Evolutionary conservation across 2,797 vertebrate species (phyloP), one percentile per base, ranked within the genome.

Genomic region (Catamblyrhynchus diadema): DNA sequence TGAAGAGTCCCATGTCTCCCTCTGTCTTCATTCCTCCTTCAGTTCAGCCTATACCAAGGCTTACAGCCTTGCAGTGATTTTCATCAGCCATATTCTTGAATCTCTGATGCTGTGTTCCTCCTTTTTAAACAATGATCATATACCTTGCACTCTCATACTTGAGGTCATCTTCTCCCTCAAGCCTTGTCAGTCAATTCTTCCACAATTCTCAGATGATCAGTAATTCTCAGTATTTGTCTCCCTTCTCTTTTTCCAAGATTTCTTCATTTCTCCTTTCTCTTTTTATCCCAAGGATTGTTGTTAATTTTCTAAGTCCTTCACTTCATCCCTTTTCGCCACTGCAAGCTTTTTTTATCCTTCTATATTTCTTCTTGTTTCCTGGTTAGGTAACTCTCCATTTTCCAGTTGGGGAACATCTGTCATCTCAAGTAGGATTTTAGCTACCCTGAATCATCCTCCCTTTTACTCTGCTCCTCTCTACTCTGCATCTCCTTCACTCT

Each of bases 381-480:
- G 44, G n/a, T 88, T 87, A 88, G 71, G 70, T 69, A 85, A 64
- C 85, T 91, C 64, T 89, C 44, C 66, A 28, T 84, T 92, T 74
- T 77, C 81, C 48, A 61, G 15, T 14, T 92, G 54, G 75, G 86
- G 72, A 91, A 88, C 42, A 86, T 74, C 45, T 74, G 72, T 69
- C 57, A 86, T 65, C 61, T 81, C 65, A 74, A 91, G 54, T 12
- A 71, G 42, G 11, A 35, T 71, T 95, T 95, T 54, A 71, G 61
- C 61, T 88, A 42, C 39, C 25, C 82, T 94, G 80, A 93, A 59
- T 94, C 80, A 88, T 90, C 77, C 61, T 94, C 48, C 65, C 72
- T 90, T 85, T 78, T 78, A 71, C 51, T 42, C 69, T 51, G 45
- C 62, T 90, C 35, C 39, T 39, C 35, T 60, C 57, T 28, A 37